A percentile compares a stretch with the other conserved stretches of the same genome.
Evolutionary conservation across 2,113 vertebrate species (phyloP).

Genomic region (Numida meleagris): DNA sequence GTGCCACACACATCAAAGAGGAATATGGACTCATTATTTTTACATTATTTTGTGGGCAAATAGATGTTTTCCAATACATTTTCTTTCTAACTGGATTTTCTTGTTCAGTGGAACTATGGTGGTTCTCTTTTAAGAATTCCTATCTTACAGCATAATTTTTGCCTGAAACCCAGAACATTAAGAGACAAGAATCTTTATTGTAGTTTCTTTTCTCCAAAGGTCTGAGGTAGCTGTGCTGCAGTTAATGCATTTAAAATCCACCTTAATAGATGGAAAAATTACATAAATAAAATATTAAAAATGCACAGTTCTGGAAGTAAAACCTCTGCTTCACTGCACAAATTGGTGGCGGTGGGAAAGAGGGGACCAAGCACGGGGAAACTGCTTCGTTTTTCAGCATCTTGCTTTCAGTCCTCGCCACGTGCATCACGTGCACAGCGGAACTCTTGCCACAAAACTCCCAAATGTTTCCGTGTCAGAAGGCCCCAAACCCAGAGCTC

Average conservation of each 20-base stretch:
- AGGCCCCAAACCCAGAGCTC: neutral
- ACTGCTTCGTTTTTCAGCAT: neutral
- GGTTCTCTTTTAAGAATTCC: conserved; percentile 68
- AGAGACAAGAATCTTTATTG: conserved; percentile 43
- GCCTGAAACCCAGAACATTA: conserved; percentile 54
- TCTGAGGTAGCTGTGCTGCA: conserved; percentile 36
- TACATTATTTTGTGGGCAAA: conserved; percentile 85
- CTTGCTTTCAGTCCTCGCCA: neutral
- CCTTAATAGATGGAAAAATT: conserved; percentile 28
- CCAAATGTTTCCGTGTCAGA: neutral
- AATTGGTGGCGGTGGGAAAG: neutral
- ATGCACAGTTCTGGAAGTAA: conserved; percentile 31
- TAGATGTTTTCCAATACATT: conserved; percentile 80
- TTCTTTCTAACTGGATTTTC: conserved; percentile 80
- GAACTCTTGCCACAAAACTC: neutral
- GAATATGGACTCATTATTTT: conserved; percentile 84
- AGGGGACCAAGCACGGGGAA: neutral
- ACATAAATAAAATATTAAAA: conserved; percentile 66
- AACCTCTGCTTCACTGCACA: neutral
- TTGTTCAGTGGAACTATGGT: conserved; percentile 77
- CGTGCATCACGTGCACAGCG: accelerated
- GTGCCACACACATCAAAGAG: conserved; percentile 83
- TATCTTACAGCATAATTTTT: conserved; percentile 68
- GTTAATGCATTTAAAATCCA: conserved; percentile 59
- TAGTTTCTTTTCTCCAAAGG: conserved; percentile 35